Evolutionary conservation across 2,888 invertebrate genomes (phyloP).

Genomic region (Hydropsyche betteni): DNA sequence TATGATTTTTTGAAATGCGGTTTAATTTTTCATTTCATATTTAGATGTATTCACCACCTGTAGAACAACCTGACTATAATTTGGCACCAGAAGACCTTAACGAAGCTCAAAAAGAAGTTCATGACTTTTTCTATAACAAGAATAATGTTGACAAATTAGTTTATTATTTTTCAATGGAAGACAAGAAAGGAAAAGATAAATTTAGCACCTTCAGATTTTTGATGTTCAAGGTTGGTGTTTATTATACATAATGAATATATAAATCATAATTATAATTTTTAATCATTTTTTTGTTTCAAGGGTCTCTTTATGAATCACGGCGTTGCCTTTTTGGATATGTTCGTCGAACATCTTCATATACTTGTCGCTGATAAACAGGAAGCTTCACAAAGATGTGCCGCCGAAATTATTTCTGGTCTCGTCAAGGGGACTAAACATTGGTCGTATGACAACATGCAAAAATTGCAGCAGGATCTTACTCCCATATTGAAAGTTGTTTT

Average conservation of each 20-base stretch:
- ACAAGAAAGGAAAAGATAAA: conserved; percentile 85
- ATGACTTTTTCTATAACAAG: conserved; percentile 72
- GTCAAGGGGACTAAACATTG: conserved; percentile 87
- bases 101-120: conserved; percentile 72
- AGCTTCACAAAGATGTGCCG: conserved; percentile 82
- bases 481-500: conserved; percentile 76
- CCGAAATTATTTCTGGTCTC: conserved; percentile 82
- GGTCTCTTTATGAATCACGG: conserved; percentile 83
- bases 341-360: conserved; percentile 72
- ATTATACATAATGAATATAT: conserved; percentile 23
- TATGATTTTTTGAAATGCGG: neutral
- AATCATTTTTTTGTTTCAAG: conserved; percentile 56
- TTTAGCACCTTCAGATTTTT: conserved; percentile 75
- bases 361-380: conserved; percentile 77
- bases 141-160: conserved; percentile 76
- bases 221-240: conserved; percentile 73
- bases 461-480: conserved; percentile 69
- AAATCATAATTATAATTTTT: conserved; percentile 24
- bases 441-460: conserved; percentile 70
- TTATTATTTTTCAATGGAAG: conserved; percentile 80
- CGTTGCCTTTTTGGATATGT: conserved; percentile 68
- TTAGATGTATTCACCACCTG: conserved; percentile 74
- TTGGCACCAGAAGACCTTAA: conserved; percentile 58
- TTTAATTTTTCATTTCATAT: conserved; percentile 23
- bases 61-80: conserved; percentile 66